Conservation (phyloP, 1,140 invertebrate genomes). For the Drosophila arizonae region DNA sequence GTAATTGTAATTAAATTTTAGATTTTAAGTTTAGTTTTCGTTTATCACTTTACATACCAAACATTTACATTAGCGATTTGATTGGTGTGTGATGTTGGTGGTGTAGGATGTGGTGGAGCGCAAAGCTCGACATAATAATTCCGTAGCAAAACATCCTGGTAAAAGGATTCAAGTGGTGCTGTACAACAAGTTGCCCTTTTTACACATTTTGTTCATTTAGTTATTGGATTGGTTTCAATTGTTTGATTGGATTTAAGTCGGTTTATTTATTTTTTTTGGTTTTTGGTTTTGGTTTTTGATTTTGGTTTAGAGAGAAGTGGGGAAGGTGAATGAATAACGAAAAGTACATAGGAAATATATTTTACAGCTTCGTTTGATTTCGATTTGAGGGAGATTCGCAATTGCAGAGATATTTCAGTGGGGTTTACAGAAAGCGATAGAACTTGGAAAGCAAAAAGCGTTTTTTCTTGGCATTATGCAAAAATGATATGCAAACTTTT, state of each 20-base stretch:
- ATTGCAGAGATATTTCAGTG: slow-evolving; percentile 28
- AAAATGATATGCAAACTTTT: slow-evolving; percentile 25
- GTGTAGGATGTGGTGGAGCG: slow-evolving; percentile 80
- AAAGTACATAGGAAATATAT: slow-evolving; percentile 53
- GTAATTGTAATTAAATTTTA: slow-evolving; percentile 18
- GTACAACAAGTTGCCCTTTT: slow-evolving; percentile 82
- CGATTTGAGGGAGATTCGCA: slow-evolving; percentile 24
- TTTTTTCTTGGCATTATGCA: slow-evolving; percentile 36
- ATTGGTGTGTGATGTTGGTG: slow-evolving; percentile 81
- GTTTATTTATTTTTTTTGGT: neutral
- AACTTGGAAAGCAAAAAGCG: slow-evolving; percentile 56
- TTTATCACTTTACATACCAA: slow-evolving; percentile 78
- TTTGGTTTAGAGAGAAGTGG: slow-evolving; percentile 26
- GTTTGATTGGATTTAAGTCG: slow-evolving; percentile 30
- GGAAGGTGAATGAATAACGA: slow-evolving; percentile 53
- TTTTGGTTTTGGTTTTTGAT: neutral
- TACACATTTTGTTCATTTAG: slow-evolving; percentile 64
- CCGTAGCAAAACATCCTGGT: slow-evolving; percentile 81
- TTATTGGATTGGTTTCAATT: slow-evolving; percentile 57
- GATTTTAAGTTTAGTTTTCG: slow-evolving; percentile 39
- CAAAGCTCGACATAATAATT: slow-evolving; percentile 80
- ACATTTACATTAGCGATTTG: slow-evolving; percentile 81
- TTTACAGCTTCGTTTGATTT: slow-evolving; percentile 62
- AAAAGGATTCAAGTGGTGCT: slow-evolving; percentile 82
- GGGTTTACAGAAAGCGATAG: slow-evolving; percentile 44